A percentile compares a stretch with the other conserved stretches of the same genome.
Evolutionary conservation across 1,140 invertebrate species (phyloP).

Genomic region (Drosophila jambulina): DNA sequence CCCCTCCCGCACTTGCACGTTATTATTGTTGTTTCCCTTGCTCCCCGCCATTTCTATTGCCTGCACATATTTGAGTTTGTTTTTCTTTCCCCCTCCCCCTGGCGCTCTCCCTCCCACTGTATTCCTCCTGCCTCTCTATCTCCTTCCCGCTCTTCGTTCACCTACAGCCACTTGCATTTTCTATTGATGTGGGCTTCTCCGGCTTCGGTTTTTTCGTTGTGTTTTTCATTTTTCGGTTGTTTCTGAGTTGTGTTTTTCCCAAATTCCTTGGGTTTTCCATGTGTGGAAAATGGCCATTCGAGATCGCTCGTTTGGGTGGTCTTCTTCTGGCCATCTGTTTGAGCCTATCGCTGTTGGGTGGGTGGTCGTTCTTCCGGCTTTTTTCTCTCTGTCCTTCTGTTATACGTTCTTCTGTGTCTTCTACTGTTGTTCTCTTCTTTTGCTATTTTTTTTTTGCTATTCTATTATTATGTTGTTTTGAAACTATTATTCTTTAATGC

Average conservation of each 20-base stretch:
- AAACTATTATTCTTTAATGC: neutral
- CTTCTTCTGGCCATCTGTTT: slow-evolving; percentile 26
- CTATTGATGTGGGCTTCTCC: slow-evolving; percentile 48
- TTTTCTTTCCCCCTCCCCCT: slow-evolving; percentile 22
- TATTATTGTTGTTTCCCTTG: slow-evolving; percentile 70
- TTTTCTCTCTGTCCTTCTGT: neutral
- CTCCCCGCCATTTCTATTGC: slow-evolving; percentile 23
- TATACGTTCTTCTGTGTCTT: neutral
- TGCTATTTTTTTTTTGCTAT: too few relatives aligned
- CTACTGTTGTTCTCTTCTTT: neutral
- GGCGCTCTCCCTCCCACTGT: neutral
- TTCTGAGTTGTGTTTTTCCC: slow-evolving; percentile 1
- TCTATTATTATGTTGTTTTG: neutral
- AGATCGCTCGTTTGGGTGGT: slow-evolving; percentile 18
- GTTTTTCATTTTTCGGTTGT: neutral
- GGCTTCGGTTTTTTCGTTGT: neutral
- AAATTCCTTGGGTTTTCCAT: slow-evolving; percentile 29
- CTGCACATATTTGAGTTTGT: slow-evolving; percentile 24
- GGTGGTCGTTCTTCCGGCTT: slow-evolving; percentile 16
- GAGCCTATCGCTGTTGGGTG: neutral
- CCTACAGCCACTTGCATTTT: slow-evolving; percentile 61
- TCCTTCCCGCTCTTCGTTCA: neutral
- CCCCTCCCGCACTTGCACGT: slow-evolving; percentile 54
- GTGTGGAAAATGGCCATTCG: slow-evolving; percentile 29
- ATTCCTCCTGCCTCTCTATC: neutral